Percentiles rank a stretch among this genome's conserved stretches.
Conservation (phyloP, 2,113 vertebrate species). For the Lichenostomus cassidix region DNA sequence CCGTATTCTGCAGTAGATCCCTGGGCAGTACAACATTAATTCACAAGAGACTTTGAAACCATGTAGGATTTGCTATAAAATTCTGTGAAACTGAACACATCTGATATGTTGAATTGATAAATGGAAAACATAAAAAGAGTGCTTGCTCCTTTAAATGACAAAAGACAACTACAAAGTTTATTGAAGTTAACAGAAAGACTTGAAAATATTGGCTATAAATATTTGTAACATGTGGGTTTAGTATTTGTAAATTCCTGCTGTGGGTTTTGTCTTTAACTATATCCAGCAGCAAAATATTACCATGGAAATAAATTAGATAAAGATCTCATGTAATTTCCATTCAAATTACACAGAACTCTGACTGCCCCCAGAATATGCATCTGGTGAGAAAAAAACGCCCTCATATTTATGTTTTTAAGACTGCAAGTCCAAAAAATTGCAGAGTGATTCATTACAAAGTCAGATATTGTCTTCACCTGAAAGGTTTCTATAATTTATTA, state of each 20-base stretch:
- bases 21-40: not conserved
- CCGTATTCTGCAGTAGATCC: not conserved
- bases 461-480: not conserved
- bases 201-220: not conserved
- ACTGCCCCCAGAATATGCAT: not conserved
- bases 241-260: not conserved
- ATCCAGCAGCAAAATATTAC: conserved; percentile 26
- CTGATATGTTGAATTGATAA: not conserved
- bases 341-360: conserved; percentile 16
- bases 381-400: not conserved
- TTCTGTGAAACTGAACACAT: not conserved
- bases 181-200: not conserved
- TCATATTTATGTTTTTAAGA: conserved; percentile 19
- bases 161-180: not conserved
- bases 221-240: not conserved
- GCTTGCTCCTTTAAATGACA: not conserved
- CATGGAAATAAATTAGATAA: conserved; percentile 29
- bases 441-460: not conserved
- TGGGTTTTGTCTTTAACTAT: not conserved
- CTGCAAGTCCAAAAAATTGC: not conserved
- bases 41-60: not conserved
- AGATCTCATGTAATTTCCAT: not conserved
- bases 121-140: not conserved
- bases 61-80: not conserved
- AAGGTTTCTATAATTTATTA: conserved; percentile 29